phyloP scores from a whole-genome alignment of 2,113 vertebrate species.

The Bujurquina vittata region DNA sequence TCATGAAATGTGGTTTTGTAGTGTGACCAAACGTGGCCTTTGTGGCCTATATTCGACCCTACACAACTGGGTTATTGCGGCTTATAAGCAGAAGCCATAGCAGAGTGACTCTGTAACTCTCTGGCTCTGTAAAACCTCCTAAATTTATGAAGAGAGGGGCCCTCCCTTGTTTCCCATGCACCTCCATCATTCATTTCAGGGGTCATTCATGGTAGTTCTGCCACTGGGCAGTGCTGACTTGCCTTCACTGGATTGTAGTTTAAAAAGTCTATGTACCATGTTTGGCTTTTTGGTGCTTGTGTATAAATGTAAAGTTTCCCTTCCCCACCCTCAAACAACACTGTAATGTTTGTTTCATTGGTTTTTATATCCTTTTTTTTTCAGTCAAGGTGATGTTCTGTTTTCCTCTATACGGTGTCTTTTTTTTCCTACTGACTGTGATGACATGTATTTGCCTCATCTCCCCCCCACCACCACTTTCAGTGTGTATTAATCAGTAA shows the following conservation, averaged over 20 bases:
- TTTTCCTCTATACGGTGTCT: constrained; percentile 67
- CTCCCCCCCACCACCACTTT: constrained; percentile 29
- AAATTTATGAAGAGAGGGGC: constrained; percentile 5
- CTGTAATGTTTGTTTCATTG: constrained; percentile 78
- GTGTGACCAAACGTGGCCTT: constrained; percentile 19
- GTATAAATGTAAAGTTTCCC: constrained; percentile 83
- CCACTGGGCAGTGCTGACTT: constrained; percentile 41
- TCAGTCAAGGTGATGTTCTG: constrained; percentile 69
- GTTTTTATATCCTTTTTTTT: constrained; percentile 66
- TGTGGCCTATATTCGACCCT: not conserved
- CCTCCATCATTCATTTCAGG: constrained; percentile 47
- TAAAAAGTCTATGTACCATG: constrained; percentile 70
- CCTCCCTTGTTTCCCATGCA: constrained; percentile 33
- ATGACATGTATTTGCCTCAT: constrained; percentile 77
- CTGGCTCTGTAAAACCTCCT: not conserved
- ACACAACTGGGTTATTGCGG: not conserved
- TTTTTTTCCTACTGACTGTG: constrained; percentile 70
- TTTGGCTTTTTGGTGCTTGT: constrained; percentile 80
- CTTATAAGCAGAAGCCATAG: not conserved
- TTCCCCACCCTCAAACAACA: constrained; percentile 61
- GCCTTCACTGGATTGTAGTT: constrained; percentile 66
- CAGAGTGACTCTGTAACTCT: not conserved
- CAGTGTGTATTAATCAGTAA: constrained; percentile 79
- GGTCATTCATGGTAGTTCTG: constrained; percentile 34
- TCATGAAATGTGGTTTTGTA: constrained; percentile 31